Base-by-base conservation (phyloP, 2,888 invertebrate species). In the Allolobophora icterica region DNA sequence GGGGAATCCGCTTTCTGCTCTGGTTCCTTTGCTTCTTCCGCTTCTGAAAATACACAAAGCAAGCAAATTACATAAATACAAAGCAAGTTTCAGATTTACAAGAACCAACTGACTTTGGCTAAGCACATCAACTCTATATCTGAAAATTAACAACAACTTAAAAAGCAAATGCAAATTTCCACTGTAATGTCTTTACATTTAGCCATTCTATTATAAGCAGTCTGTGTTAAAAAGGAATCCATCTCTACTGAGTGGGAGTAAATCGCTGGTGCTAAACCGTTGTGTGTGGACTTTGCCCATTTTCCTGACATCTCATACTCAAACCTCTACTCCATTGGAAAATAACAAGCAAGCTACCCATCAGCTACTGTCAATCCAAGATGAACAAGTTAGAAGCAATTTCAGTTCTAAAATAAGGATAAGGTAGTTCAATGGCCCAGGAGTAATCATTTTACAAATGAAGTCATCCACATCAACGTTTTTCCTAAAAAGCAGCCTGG, bases 21-120 rank as follows among this genome's bases (percentile, higher is more conserved):
- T 17, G 38, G 87, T 34, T 87, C 87, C 35, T 87, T 87, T 33
- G 87, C 34, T 21, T 87, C 87, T 87, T 87, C 87, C 17, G 87
- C 87, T 38, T 87, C 87, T 87, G 38, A 71, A 71, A 71, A 71
- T 4, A 71, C 30, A 71, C 71, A 71, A 52, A 71, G 8, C 71
- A 71, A 71, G n/a, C 71, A 71, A n/a, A 71, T n/a, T 71, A 71
- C n/a, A 71, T 3, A 71, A 71, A 71, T n/a, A 71, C n/a, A n/a
- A 71, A 71, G n/a, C 71, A 0, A 11, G 6, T n/a, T n/a, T 71
- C 30, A 71, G 30, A 1, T 71, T 17, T 8, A 71, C 15, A n/a
- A n/a, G 71, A 8, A n/a, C 71, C 71, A 71, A n/a, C 71, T n/a
- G 11, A 71, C 5, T 8, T 71, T n/a, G 8, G 71, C 30, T 11